Percentiles rank a stretch among this genome's conserved stretches.
Evolutionary conservation across 1,140 invertebrate species (phyloP).

Genomic region (Aphelenchoides fujianensis): DNA sequence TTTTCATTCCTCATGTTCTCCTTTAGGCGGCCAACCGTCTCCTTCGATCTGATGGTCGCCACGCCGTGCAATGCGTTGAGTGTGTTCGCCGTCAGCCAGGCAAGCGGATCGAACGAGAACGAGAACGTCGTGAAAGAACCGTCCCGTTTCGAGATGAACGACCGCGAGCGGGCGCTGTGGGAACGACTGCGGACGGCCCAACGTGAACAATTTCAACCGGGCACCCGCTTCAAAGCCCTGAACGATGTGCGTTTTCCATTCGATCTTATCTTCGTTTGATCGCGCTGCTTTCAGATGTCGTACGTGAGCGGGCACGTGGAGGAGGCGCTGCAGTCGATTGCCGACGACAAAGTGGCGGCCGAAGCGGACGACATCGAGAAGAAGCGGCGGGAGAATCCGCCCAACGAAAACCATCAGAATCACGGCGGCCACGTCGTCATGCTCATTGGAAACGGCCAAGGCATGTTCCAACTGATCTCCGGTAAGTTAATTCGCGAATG

Average conservation of each 20-base stretch:
- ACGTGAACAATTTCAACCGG: conserved; percentile 41
- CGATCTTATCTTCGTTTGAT: conserved; percentile 26
- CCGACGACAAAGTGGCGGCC: conserved; percentile 52
- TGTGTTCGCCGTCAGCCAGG: conserved; percentile 9
- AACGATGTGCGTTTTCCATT: conserved; percentile 41
- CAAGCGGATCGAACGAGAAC: conserved; percentile 25
- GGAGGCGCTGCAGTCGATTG: conserved; percentile 45
- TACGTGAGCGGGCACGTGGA: conserved; percentile 53
- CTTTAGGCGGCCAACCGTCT: conserved; percentile 35
- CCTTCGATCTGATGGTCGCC: conserved; percentile 44
- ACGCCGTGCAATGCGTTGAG: conserved; percentile 40
- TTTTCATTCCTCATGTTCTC: conserved; percentile 23
- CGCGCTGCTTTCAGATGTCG: conserved; percentile 48
- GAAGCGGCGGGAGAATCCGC: conserved; percentile 18
- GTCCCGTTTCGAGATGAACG: conserved; percentile 53
- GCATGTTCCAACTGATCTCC: conserved; percentile 57
- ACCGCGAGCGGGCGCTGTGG: conserved; percentile 56
- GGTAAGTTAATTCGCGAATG: conserved; percentile 23
- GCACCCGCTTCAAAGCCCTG: conserved; percentile 40
- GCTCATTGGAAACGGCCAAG: conserved; percentile 59
- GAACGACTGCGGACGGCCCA: conserved; percentile 50
- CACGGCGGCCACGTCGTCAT: conserved; percentile 40
- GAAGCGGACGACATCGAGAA: conserved; percentile 40
- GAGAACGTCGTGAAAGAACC: conserved; percentile 19
- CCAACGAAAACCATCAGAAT: conserved; percentile 14